phyloP scores from a whole-genome alignment of 2,113 vertebrate species.

The Fulica atra region DNA sequence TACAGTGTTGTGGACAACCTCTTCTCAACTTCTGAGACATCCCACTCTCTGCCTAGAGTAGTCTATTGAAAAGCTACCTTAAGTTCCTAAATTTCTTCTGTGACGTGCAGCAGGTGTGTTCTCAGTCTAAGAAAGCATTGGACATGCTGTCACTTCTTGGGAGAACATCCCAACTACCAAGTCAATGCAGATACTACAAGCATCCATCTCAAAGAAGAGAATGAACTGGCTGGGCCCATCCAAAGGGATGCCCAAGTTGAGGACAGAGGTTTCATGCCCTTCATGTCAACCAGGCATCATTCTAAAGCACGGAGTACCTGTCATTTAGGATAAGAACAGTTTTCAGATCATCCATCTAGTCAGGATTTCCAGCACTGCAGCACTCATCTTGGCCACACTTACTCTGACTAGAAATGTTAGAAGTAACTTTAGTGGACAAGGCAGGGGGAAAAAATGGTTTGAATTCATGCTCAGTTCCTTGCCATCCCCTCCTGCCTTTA shows the following conservation, averaged over 20 bases:
- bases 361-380: neutral
- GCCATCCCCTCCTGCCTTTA: neutral
- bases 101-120: neutral
- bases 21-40: neutral
- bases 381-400: neutral
- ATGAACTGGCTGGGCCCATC: neutral
- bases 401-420: neutral
- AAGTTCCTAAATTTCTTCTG: neutral
- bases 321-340: neutral
- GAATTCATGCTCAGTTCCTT: neutral
- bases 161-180: neutral
- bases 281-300: neutral
- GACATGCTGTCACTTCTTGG: neutral
- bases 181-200: neutral
- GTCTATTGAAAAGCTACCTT: neutral
- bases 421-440: neutral
- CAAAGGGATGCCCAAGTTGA: neutral
- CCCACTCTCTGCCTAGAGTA: neutral
- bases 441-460: neutral
- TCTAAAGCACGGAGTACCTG: neutral
- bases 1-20: neutral
- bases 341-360: neutral
- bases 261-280: neutral
- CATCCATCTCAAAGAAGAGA: neutral
- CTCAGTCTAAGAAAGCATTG: neutral